Evolutionary conservation across 2,888 invertebrate genomes (phyloP).

Genomic region (Plebejus melissa): DNA sequence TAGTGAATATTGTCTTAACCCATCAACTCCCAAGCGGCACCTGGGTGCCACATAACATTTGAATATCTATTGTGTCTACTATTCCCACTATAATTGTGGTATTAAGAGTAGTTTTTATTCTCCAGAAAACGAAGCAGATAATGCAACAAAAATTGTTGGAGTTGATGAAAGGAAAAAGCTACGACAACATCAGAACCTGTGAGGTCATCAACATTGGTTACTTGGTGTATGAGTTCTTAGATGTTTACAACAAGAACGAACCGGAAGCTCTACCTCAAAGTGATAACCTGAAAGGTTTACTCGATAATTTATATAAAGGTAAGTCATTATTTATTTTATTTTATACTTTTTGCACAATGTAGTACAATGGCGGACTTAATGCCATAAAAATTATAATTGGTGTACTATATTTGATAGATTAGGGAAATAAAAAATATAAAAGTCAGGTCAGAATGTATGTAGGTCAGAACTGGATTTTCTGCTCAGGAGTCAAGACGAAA

Average conservation of each 20-base stretch:
- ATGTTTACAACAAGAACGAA: constrained; percentile 55
- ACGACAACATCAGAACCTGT: constrained; percentile 50
- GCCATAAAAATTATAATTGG: no score
- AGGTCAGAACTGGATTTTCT: neutral
- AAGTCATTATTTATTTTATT: neutral
- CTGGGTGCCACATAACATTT: no score
- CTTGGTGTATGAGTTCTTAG: constrained; percentile 57
- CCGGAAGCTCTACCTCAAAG: constrained; percentile 56
- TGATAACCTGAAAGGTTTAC: constrained; percentile 49
- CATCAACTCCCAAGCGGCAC: no score
- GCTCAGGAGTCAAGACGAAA: neutral
- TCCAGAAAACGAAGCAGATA: constrained; percentile 63
- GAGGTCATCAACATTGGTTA: constrained; percentile 57
- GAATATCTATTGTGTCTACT: no score
- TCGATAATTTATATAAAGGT: constrained; percentile 65
- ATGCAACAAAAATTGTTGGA: constrained; percentile 58
- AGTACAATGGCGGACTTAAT: no score
- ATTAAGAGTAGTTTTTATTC: neutral
- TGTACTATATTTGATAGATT: no score
- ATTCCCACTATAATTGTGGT: no score
- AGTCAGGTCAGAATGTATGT: neutral
- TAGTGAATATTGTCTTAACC: no score
- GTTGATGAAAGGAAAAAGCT: constrained; percentile 46
- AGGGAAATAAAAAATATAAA: no score
- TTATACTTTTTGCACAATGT: no score